Evolutionary conservation across 2,888 invertebrate genomes (phyloP), one percentile per base, ranked within the genome.

Genomic region (Eutolmus rufibarbis): DNA sequence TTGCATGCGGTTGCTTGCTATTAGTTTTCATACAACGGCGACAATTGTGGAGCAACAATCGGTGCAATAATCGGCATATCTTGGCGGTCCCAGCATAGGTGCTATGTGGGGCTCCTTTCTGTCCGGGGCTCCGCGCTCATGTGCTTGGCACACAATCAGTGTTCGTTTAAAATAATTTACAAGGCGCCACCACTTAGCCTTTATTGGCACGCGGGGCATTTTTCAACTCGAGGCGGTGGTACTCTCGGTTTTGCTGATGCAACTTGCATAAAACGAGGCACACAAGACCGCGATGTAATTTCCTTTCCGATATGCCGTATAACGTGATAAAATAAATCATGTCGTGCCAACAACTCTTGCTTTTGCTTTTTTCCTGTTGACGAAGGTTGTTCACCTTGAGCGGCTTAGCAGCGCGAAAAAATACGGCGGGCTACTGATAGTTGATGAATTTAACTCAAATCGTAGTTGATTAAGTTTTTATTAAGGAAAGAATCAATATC

Each of bases 161-260:
- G 79, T 79, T 79, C 79, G 34, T 79, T 79, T 79, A 79, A 79
- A 79, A 51, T 51, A 79, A 79, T 79, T 79, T 79, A 51, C 16
- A 79, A 79, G 79, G 79, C 79, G 79, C 79, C 79, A 79, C 79
- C 79, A 79, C 79, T 79, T 79, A 79, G 56, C 19, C 79, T 79
- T 78, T 79, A 79, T 79, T 79, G 79, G 79, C 79, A 79, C 79
- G 79, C 79, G 79, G 31, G 51, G 31, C 51, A 56, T 79, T 31
- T 46, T 51, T 46, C 23, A 19, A 28, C 23, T 23, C 12, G 57
- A 57, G 57, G 57, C 28, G 23, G 57, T 57, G 23, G 23, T 57
- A 1, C 19, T 57, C 57, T 19, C 16, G 57, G 57, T 16, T 57
- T 23, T 34, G 34, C 23, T 66, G 28, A 9, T 66, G 66, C 66